Evolutionary conservation across 1,140 invertebrate species (phyloP).

Genomic region (Odontomachus brunneus): DNA sequence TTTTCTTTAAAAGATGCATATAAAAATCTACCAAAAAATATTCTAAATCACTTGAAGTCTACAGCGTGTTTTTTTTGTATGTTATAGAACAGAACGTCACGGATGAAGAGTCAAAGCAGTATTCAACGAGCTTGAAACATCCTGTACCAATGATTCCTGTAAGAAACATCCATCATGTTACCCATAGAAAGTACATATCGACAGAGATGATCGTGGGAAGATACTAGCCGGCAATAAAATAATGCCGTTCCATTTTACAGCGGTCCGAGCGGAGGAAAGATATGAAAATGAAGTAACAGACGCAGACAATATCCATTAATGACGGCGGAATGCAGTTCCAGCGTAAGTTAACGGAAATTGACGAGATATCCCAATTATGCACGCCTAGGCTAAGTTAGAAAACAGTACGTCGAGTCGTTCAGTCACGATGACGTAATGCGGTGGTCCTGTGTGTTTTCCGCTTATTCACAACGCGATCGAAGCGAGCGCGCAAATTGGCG

Average conservation of each 20-base stretch:
- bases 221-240: slow-evolving; percentile 39
- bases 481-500: neutral
- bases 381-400: too few relatives aligned
- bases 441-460: slow-evolving; percentile 15
- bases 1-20: too few relatives aligned
- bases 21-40: too few relatives aligned
- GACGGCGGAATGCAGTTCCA: slow-evolving; percentile 11
- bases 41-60: too few relatives aligned
- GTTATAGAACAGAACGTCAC: too few relatives aligned
- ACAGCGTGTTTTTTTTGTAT: too few relatives aligned
- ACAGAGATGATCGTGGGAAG: slow-evolving; percentile 55
- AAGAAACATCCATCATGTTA: slow-evolving; percentile 36
- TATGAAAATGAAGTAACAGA: slow-evolving; percentile 37
- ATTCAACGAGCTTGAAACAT: neutral
- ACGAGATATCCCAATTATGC: slow-evolving; percentile 28
- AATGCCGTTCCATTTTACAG: slow-evolving; percentile 20
- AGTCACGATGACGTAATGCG: slow-evolving; percentile 15
- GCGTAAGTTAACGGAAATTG: slow-evolving; percentile 35
- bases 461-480: slow-evolving; percentile 27
- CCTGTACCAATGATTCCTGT: neutral
- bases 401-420: neutral
- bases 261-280: neutral
- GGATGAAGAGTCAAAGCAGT: neutral
- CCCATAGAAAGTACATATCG: slow-evolving; percentile 25
- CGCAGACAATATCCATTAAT: slow-evolving; percentile 25